Evolutionary conservation across 1,140 invertebrate species (phyloP), one percentile per base, ranked within the genome.

Genomic region (Eulimnadia texana): DNA sequence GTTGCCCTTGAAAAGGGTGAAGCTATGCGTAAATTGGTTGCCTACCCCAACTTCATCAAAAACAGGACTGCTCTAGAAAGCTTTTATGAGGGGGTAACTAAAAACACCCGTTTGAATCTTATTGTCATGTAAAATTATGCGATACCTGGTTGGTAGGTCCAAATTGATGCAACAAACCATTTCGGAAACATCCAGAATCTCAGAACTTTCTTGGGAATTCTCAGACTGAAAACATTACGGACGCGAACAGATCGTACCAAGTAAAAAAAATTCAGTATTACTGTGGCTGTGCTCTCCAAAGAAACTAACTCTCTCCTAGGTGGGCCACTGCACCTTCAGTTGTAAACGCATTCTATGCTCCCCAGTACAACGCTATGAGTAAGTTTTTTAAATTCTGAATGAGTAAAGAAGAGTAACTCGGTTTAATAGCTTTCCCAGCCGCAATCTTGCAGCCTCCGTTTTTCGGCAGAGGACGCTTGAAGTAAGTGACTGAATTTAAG

Each of bases 341-440:
- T 29, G 79, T 80, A 6, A 80, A 80, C 67, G 78, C 78, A 9
- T 79, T 76, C 63, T 80, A 80, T 64, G 74, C 70, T 50, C 72
- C 73, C 11, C 72, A 73, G 47, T 72, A 72, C 63, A 80, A 79
- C 66, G 72, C 76, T 61, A 79, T 79, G 28, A 74, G 76, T 77
- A 69, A 76, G 77, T 70, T 54, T n/a, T n/a, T n/a, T n/a, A n/a
- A n/a, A n/a, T n/a, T n/a, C n/a, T n/a, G n/a, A n/a, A n/a, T n/a
- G n/a, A n/a, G n/a, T n/a, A n/a, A n/a, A n/a, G n/a, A n/a, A n/a
- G n/a, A n/a, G n/a, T n/a, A n/a, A n/a, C n/a, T n/a, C 67, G 28
- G 68, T 76, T 76, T 19, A 70, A n/a, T n/a, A 85, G 83, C 83
- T 6, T 84, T 86, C 70, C 84, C 84, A 3, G 83, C 83, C 29